phyloP scores from a whole-genome alignment of 2,113 vertebrate genomes.

The Petroica traversi region DNA sequence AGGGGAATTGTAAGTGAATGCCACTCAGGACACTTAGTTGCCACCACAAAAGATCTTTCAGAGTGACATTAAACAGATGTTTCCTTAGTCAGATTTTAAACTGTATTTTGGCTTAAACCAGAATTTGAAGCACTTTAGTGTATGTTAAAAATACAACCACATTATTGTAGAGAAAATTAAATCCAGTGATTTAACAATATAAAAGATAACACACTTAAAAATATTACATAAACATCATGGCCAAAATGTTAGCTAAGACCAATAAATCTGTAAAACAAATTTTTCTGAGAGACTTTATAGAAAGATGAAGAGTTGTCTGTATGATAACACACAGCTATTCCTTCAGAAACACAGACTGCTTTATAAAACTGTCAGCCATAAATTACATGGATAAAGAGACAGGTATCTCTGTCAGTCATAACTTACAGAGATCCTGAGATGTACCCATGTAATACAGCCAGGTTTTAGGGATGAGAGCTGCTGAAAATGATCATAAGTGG shows the following conservation, averaged over 20 bases:
- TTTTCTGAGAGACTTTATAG: neutral
- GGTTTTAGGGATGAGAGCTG: neutral
- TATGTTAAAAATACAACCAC: neutral
- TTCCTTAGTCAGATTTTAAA: neutral
- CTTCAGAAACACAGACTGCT: neutral
- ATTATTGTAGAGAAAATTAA: neutral
- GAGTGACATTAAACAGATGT: neutral
- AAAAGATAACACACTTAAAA: neutral
- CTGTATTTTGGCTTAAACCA: neutral
- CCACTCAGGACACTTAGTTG: neutral
- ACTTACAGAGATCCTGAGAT: neutral
- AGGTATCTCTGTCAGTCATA: neutral
- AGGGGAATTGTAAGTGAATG: neutral
- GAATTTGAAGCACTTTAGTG: neutral
- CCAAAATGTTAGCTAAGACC: neutral
- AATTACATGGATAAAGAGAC: neutral
- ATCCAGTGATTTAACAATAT: neutral
- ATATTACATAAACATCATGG: neutral
- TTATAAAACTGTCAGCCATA: neutral
- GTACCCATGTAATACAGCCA: neutral
- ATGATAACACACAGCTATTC: neutral
- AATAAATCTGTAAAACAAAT: neutral
- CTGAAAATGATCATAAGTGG: neutral
- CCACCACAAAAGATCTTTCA: neutral
- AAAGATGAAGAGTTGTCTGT: neutral